These are phyloP conservation scores for Patella pellucida DNA, from an alignment of 2,888 invertebrate species.

Conservation along the genomic window DNA sequence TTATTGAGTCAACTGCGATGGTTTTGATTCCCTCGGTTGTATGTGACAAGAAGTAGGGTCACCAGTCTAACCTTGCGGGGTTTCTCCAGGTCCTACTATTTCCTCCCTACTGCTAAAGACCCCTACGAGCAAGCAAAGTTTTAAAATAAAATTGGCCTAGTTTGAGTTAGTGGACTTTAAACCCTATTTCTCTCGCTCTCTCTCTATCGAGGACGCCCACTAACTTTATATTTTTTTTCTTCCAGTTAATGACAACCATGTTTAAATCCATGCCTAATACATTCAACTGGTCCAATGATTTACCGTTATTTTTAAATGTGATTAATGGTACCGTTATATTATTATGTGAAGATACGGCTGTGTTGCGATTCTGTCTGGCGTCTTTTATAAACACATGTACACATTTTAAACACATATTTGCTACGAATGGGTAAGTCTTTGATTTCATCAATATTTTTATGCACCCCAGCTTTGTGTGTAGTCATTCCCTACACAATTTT, in stretches of 20 bases:
- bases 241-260: conserved; percentile 88
- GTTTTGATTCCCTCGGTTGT: too few species aligned
- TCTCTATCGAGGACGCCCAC: too few species aligned
- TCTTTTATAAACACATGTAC: conserved; percentile 91
- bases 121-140: not conserved
- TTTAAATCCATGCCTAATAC: conserved; percentile 98
- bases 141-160: too few species aligned
- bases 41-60: too few species aligned
- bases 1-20: too few species aligned
- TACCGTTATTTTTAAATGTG: conserved; percentile 97
- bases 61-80: too few species aligned
- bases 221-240: conserved; percentile 49
- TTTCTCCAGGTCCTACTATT: too few species aligned
- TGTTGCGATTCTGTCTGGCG: conserved; percentile 94
- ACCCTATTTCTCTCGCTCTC: too few species aligned
- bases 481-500: too few species aligned
- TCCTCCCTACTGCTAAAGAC: not conserved
- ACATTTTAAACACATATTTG: conserved; percentile 98
- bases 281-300: conserved; percentile 95
- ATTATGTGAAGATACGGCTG: conserved; percentile 96
- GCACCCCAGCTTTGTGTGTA: too few species aligned
- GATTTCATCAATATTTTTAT: too few species aligned
- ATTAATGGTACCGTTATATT: conserved; percentile 95
- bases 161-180: too few species aligned
- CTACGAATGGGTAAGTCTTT: conserved; percentile 86